Conservation (phyloP, 2,797 vertebrate genomes). For the Sarcoramphus papa region DNA sequence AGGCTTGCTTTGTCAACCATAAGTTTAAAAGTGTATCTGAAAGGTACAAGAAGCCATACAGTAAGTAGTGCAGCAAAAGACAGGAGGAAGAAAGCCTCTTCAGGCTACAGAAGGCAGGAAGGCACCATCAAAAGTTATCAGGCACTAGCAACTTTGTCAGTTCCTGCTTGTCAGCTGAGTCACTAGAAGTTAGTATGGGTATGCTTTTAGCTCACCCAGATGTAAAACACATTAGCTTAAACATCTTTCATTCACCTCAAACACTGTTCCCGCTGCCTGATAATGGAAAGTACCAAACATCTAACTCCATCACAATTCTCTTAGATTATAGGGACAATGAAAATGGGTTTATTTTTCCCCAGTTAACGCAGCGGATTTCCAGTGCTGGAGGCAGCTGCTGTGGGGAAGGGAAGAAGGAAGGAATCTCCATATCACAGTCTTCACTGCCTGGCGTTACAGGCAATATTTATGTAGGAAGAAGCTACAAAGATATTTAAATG, state of each 20-base stretch:
- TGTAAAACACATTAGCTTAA: neutral
- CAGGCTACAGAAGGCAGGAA: neutral
- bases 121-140: neutral
- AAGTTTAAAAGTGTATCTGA: conserved; percentile 93
- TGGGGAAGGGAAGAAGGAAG: neutral
- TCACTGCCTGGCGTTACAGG: neutral
- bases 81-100: neutral
- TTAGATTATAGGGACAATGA: neutral
- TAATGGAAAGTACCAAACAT: neutral
- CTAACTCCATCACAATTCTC: neutral
- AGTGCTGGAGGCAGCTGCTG: neutral
- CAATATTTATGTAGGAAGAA: neutral
- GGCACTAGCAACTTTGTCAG: neutral
- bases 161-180: neutral
- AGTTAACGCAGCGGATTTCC: neutral
- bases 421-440: neutral
- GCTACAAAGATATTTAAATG: neutral
- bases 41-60: neutral
- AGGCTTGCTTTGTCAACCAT: conserved; percentile 96
- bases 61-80: neutral
- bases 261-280: neutral
- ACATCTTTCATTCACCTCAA: neutral
- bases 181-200: neutral
- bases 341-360: neutral
- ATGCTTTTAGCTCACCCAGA: neutral